phyloP scores from a whole-genome alignment of 64 coral and sea anemone species.

The Platygyra sinensis region DNA sequence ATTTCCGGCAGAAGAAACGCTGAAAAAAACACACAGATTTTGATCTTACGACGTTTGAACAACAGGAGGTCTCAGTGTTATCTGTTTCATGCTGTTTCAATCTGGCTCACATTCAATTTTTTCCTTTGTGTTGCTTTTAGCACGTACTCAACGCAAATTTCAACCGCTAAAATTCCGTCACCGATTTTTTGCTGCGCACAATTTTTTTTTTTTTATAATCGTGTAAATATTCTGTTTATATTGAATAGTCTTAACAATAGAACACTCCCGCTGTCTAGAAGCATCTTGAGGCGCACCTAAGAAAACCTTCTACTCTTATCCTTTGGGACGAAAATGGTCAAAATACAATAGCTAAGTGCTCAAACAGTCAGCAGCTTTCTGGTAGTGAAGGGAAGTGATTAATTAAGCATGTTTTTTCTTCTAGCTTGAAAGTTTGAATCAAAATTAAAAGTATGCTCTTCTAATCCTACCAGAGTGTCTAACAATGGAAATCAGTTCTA shows the following conservation, averaged over 20 bases:
- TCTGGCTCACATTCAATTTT: background rate
- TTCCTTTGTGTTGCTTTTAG: background rate
- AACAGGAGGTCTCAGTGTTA: background rate
- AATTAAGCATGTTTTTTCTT: background rate
- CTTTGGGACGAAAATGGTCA: too few species aligned
- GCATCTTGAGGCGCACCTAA: too few species aligned
- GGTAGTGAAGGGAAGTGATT: background rate
- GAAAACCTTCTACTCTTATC: too few species aligned
- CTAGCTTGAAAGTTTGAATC: background rate
- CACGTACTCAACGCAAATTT: too few species aligned
- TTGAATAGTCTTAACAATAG: too few species aligned
- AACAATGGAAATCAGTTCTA: conserved; percentile 4
- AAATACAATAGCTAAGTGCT: too few species aligned
- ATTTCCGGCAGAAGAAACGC: background rate
- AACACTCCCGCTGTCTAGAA: too few species aligned
- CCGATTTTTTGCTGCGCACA: too few species aligned
- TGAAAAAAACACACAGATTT: background rate
- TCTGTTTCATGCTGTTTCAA: background rate
- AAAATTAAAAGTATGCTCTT: background rate
- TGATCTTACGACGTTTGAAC: background rate
- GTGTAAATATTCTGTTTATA: too few species aligned
- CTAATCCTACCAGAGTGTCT: background rate
- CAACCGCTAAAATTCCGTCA: too few species aligned
- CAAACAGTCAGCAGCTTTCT: too few species aligned
- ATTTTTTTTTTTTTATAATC: too few species aligned